Base-by-base conservation (phyloP, 2,888 invertebrate genomes). In the Dynastes maya region DNA sequence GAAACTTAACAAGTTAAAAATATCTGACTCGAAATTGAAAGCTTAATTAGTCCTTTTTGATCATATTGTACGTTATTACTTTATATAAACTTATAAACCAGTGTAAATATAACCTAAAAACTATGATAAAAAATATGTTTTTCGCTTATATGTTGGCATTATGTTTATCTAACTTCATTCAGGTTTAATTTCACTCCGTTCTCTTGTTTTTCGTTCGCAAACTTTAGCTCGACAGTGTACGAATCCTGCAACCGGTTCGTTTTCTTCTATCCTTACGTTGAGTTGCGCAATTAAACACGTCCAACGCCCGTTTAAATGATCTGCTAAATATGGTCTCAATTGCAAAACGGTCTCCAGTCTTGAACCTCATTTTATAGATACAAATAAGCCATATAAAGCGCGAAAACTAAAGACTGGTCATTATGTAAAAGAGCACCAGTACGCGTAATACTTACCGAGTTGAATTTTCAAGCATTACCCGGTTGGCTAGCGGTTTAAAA, bases 241-340 rank as follows among this genome's bases (percentile, higher is more conserved):
- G 11, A 45, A 11, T 45, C 9, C 11, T 8, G 45, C 11, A 45
- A 45, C 45, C 45, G 8, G 45, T 45, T 45, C 2, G 11, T 45
- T 45, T 45, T 11, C 11, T 45, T 45, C 45, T 45, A 45, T 8
- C 45, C 2, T 45, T 45, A 45, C 45, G 45, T 45, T 45, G 22
- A 8, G 22, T 67, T 67, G 27, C 67, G 49, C 8, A 67, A 67
- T 45, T 67, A 45, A 32, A n/a, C 29, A 29, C 40, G 45, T 32
- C 16, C 45, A 49, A 45, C 67, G 67, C 67, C 67, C 67, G 45
- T 45, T 29, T 16, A 13, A 45, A 67, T 45, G 45, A 67, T 67
- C 67, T 11, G 13, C 67, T 67, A 67, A 67, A 67, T 67, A 67
- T 49, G 67, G 67, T 67, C 9, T 67, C 67, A 67, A 67, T 67